Evolutionary conservation across 2,888 invertebrate species (phyloP).

Genomic region (Adela reaumurella): DNA sequence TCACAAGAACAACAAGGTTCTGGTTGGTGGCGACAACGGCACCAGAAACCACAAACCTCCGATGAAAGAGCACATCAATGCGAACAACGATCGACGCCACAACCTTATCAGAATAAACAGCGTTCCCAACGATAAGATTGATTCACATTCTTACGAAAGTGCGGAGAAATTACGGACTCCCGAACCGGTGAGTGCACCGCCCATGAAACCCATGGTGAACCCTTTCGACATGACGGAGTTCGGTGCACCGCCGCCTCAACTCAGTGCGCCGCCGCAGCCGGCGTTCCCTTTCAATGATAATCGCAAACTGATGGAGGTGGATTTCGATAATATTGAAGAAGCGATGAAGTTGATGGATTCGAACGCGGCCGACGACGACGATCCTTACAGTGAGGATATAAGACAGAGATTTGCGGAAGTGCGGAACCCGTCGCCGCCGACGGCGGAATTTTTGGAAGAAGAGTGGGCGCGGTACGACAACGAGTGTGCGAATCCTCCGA

Average conservation of each 20-base stretch:
- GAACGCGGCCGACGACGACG: constrained; percentile 18
- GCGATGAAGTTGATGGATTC: constrained; percentile 9
- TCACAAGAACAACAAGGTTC: constrained; percentile 39
- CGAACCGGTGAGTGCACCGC: constrained; percentile 16
- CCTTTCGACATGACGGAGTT: constrained; percentile 36
- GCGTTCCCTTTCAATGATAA: background rate
- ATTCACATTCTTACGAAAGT: background rate
- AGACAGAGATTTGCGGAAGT: background rate
- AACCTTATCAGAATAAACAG: constrained; percentile 18
- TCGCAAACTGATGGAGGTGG: background rate
- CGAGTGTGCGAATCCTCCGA: background rate
- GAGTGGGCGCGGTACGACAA: constrained; percentile 1
- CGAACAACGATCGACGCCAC: constrained; percentile 20
- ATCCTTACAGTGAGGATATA: constrained; percentile 28
- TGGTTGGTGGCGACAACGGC: constrained; percentile 31
- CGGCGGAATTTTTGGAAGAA: constrained; percentile 13
- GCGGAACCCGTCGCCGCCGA: constrained; percentile 17
- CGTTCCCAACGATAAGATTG: constrained; percentile 1
- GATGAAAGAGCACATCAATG: constrained; percentile 20
- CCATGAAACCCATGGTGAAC: constrained; percentile 29
- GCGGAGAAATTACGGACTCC: constrained; percentile 10
- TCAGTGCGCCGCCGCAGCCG: constrained; percentile 15
- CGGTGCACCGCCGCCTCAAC: constrained; percentile 22
- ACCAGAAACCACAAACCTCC: constrained; percentile 20
- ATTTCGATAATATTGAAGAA: constrained; percentile 2